A percentile compares a stretch with the other conserved stretches of the same genome.
Evolutionary conservation across 2,888 invertebrate genomes (phyloP).

Genomic region (Perizoma affinitatum): DNA sequence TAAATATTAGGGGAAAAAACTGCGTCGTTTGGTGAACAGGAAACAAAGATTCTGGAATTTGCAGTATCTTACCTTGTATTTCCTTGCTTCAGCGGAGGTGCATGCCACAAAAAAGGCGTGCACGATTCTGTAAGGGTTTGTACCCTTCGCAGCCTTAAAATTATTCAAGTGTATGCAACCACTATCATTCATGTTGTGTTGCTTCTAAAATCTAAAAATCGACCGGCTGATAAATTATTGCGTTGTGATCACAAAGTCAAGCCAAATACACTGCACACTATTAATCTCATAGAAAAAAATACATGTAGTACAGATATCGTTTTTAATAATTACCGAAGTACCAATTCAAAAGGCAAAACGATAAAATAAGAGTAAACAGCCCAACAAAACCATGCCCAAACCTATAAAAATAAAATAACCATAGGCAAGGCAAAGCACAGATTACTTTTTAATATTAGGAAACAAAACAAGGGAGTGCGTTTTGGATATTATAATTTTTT

Average conservation of each 20-base stretch:
- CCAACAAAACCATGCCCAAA: too few relatives aligned
- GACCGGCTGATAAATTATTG: constrained; percentile 40
- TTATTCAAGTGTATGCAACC: constrained; percentile 91
- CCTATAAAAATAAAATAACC: too few relatives aligned
- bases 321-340: too few relatives aligned
- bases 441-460: too few relatives aligned
- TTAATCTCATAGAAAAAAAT: constrained; percentile 2
- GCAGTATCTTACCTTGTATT: constrained; percentile 88
- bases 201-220: constrained; percentile 47
- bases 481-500: too few relatives aligned
- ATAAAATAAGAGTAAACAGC: too few relatives aligned
- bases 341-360: too few relatives aligned
- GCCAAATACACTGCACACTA: constrained; percentile 7
- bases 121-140: constrained; percentile 89
- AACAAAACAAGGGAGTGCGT: too few relatives aligned
- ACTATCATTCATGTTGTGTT: constrained; percentile 86
- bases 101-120: constrained; percentile 94
- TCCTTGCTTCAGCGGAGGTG: constrained; percentile 90
- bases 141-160: constrained; percentile 91
- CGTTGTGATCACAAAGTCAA: not conserved
- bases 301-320: too few relatives aligned
- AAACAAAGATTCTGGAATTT: not conserved
- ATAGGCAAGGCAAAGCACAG: too few relatives aligned
- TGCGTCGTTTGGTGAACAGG: constrained; percentile 33
- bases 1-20: constrained; percentile 18